phyloP scores from a whole-genome alignment of 53 echinoderm and acorn worm species.

The Holothuria scabra region DNA sequence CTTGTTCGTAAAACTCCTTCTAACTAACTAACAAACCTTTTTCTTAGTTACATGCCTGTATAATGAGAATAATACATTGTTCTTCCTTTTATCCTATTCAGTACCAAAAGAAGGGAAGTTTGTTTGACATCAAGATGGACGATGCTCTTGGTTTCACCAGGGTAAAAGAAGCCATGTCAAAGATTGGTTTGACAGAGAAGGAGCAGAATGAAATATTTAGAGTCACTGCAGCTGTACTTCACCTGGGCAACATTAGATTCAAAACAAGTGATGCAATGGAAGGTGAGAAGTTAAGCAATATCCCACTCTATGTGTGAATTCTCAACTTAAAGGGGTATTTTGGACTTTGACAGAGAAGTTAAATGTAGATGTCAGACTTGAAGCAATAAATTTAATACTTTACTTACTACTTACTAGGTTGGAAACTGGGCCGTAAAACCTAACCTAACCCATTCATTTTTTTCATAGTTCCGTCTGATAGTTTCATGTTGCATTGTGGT shows the following conservation, averaged over 20 bases:
- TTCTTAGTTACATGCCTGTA: too few relatives aligned
- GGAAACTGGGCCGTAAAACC: too few relatives aligned
- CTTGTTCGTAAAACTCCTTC: too few relatives aligned
- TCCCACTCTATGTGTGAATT: background rate
- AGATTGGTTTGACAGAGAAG: constrained; percentile 78
- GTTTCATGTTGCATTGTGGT: too few relatives aligned
- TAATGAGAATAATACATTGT: background rate
- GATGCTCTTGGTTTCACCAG: constrained; percentile 78
- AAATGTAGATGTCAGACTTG: too few relatives aligned
- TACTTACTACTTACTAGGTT: too few relatives aligned
- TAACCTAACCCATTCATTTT: too few relatives aligned
- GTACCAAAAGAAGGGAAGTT: constrained; percentile 88
- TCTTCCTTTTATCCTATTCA: constrained; percentile 22
- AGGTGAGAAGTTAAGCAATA: constrained; percentile 49
- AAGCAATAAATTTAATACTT: too few relatives aligned
- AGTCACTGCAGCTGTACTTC: constrained; percentile 84
- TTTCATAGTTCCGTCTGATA: too few relatives aligned
- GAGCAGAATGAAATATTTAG: constrained; percentile 91
- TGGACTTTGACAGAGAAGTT: too few relatives aligned
- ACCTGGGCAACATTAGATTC: constrained; percentile 88
- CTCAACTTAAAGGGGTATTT: too few relatives aligned
- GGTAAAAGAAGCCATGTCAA: constrained; percentile 82
- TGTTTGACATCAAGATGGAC: constrained; percentile 91
- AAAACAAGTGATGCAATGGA: constrained; percentile 75
- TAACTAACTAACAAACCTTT: too few relatives aligned